Base-by-base conservation (phyloP, 2,888 invertebrate genomes). In the Graphium colonna region DNA sequence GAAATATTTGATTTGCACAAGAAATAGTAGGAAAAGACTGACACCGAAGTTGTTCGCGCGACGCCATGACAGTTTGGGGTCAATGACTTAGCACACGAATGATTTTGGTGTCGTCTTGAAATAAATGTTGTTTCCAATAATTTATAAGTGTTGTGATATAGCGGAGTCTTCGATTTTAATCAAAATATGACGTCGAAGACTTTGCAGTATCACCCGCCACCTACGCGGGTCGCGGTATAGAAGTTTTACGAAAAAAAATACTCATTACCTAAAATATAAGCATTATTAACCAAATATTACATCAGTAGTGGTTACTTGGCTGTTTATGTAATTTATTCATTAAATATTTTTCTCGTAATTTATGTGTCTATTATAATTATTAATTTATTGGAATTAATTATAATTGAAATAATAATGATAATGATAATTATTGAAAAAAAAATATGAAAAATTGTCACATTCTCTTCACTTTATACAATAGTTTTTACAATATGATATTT, bases 401-500 rank as follows among this genome's bases (percentile, higher is more conserved):
- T 82, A 85, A 84, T 83, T 82, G 79, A 81, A 54, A 46, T 54
- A 54, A 82, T 77, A 77, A 36, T 36, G 12, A 36, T 36, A 36
- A 10, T 36, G 12, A 36, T 36, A 12, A 36, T 36, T 36, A 33
- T 33, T 33, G 13, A 36, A 77, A 79, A 76, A 78, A 84, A 81
- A 79, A 84, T 81, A 81, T 75, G 75, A 75, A 78, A 79, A 80
- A 86, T 82, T 82, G 83, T 88, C 86, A 83, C 88, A 87, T 84
- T 86, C 82, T 86, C 86, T 86, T 89, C 89, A 87, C 85, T 87
- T 87, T 88, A 84, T 89, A 90, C 90, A 90, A 90, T 90, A 90
- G 89, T 85, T 89, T 88, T 88, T 89, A 89, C 87, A 88, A 90
- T 90, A 90, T 82, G 90, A 90, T 90, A 90, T 90, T 86, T 88